These are phyloP conservation scores for Nezara viridula DNA, from an alignment of 2,888 invertebrate genomes.

Conservation along the genomic window DNA sequence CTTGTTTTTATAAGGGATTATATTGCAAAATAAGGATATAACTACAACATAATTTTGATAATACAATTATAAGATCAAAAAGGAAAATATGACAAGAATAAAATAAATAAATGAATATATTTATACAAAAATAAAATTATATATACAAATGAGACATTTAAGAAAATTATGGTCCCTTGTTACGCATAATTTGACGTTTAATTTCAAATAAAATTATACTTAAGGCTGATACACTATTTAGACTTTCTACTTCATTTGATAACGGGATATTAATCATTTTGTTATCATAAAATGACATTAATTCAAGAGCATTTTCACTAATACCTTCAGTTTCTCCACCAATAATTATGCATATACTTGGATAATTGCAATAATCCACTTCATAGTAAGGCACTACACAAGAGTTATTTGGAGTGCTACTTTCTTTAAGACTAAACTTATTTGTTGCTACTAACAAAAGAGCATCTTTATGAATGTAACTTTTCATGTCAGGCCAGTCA, in stretches of 20 bases:
- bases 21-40: too few relatives aligned
- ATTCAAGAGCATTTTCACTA: conserved; percentile 78
- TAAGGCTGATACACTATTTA: conserved; percentile 87
- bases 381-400: conserved; percentile 74
- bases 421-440: not conserved
- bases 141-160: not conserved
- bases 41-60: not conserved
- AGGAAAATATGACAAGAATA: not conserved
- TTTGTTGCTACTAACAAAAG: conserved; percentile 48
- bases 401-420: not conserved
- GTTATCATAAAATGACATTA: conserved; percentile 75
- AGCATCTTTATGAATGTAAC: not conserved
- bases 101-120: not conserved
- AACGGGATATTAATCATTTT: conserved; percentile 84
- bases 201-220: conserved; percentile 90
- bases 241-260: conserved; percentile 82
- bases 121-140: not conserved
- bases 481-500: conserved; percentile 76
- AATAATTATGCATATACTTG: conserved; percentile 79
- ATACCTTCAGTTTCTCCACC: conserved; percentile 93
- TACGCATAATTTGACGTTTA: conserved; percentile 72
- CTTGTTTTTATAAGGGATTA: too few relatives aligned
- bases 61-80: not conserved
- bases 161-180: not conserved
- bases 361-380: conserved; percentile 72